Percentiles rank a stretch among this genome's conserved stretches.
phyloP scores from a whole-genome alignment of 2,797 vertebrate genomes.

The Tiaroga cobitis region DNA sequence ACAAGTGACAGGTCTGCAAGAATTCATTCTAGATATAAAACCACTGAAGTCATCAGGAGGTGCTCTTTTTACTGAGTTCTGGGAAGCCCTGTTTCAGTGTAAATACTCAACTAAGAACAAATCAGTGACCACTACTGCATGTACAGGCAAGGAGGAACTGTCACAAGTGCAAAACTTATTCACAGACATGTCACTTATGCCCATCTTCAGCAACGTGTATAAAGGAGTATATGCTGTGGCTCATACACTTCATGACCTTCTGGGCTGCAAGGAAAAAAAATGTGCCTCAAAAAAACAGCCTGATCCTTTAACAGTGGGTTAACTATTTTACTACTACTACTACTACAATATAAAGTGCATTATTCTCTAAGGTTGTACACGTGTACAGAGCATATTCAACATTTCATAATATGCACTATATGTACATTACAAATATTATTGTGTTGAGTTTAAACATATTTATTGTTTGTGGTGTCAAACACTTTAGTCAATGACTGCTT shows the following conservation, averaged over 20 bases:
- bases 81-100: constrained; percentile 74
- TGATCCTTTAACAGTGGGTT: constrained; percentile 67
- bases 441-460: neutral
- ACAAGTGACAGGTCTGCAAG: constrained; percentile 69
- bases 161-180: constrained; percentile 39
- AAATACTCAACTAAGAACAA: constrained; percentile 37
- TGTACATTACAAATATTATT: neutral
- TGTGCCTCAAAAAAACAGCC: constrained; percentile 55
- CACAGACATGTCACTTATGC: constrained; percentile 75
- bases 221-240: constrained; percentile 77
- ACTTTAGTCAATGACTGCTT: neutral
- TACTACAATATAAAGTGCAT: neutral
- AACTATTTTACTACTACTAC: neutral
- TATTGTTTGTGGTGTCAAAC: neutral
- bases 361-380: neutral
- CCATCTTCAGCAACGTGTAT: constrained; percentile 74
- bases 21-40: constrained; percentile 71
- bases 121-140: neutral
- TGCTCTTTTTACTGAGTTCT: constrained; percentile 70
- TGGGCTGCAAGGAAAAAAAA: constrained; percentile 49
- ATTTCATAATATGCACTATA: neutral
- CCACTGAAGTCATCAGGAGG: constrained; percentile 64
- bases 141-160: constrained; percentile 49
- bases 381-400: neutral
- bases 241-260: constrained; percentile 69